phyloP scores from a whole-genome alignment of 1,140 invertebrate species.

The Macrocentrus cingulum region DNA sequence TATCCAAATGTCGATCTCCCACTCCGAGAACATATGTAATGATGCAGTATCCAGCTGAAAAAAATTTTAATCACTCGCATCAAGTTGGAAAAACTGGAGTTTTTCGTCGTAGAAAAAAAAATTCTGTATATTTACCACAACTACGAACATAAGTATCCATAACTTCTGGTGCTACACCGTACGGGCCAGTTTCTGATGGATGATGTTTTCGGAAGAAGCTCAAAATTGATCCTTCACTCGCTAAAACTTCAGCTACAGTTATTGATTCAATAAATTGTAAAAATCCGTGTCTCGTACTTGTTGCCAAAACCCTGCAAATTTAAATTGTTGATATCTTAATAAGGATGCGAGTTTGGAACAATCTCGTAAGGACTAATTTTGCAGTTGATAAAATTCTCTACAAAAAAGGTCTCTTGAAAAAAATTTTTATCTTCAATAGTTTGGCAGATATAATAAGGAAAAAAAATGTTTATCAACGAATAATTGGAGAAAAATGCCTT shows the following conservation, averaged over 20 bases:
- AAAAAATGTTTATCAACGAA: no score
- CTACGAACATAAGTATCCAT: slow-evolving; percentile 98
- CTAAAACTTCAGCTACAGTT: slow-evolving; percentile 88
- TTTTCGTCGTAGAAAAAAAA: no score
- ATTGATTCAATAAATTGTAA: slow-evolving; percentile 96
- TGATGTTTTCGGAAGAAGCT: slow-evolving; percentile 90
- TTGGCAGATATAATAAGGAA: no score
- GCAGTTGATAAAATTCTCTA: no score
- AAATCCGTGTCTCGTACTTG: slow-evolving; percentile 94
- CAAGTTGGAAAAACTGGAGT: background rate
- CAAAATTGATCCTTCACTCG: slow-evolving; percentile 83
- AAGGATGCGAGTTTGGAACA: no score
- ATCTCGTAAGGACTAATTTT: no score
- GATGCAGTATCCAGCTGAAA: slow-evolving; percentile 92
- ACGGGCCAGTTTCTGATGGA: slow-evolving; percentile 83
- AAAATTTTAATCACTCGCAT: slow-evolving; percentile 11
- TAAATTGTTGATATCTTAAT: no score
- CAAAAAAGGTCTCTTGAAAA: no score
- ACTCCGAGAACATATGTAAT: slow-evolving; percentile 98
- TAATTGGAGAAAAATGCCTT: no score
- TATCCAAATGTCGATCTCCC: slow-evolving; percentile 97
- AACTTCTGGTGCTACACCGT: slow-evolving; percentile 88
- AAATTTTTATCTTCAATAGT: no score
- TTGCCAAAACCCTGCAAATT: slow-evolving; percentile 52
- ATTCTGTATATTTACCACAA: slow-evolving; percentile 84